phyloP scores from a whole-genome alignment of 2,888 invertebrate genomes.

The Drosophila dives region DNA sequence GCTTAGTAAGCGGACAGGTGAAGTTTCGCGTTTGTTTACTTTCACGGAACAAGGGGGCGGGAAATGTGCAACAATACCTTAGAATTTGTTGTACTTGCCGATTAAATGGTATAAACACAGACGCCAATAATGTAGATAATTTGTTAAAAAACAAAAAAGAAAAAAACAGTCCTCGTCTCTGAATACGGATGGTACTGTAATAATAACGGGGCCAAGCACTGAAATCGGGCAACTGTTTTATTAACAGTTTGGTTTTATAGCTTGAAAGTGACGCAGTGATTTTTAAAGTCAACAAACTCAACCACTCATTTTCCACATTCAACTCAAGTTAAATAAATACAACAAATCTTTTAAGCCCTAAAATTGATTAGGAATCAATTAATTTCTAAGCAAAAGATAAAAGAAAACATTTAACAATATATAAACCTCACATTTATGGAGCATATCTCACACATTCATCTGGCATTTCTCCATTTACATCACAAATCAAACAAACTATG shows the following conservation, averaged over 20 bases:
- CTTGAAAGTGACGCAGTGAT: slow-evolving; percentile 35
- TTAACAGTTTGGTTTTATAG: slow-evolving; percentile 45
- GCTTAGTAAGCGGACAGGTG: slow-evolving; percentile 12
- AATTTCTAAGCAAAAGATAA: background rate
- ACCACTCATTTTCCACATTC: background rate
- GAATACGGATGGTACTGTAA: slow-evolving; percentile 42
- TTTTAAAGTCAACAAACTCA: background rate
- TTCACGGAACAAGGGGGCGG: slow-evolving; percentile 45
- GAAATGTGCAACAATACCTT: slow-evolving; percentile 69
- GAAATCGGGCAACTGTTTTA: slow-evolving; percentile 12
- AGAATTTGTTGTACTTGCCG: slow-evolving; percentile 57
- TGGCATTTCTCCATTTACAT: background rate
- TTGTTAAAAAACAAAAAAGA: slow-evolving; percentile 14
- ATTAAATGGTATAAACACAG: slow-evolving; percentile 77
- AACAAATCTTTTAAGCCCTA: background rate
- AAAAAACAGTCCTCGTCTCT: slow-evolving; percentile 61
- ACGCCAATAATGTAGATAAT: slow-evolving; percentile 55
- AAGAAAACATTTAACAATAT: background rate
- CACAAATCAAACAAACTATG: slow-evolving; percentile 28
- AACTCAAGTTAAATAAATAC: background rate
- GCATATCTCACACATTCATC: slow-evolving; percentile 5
- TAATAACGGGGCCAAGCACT: slow-evolving; percentile 9
- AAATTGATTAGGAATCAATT: slow-evolving; percentile 1
- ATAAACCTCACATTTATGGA: background rate
- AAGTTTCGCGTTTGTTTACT: slow-evolving; percentile 50